Percentiles rank a stretch among this genome's conserved stretches.
phyloP scores from a whole-genome alignment of 2,797 vertebrate species.

The Dallia pectoralis region DNA sequence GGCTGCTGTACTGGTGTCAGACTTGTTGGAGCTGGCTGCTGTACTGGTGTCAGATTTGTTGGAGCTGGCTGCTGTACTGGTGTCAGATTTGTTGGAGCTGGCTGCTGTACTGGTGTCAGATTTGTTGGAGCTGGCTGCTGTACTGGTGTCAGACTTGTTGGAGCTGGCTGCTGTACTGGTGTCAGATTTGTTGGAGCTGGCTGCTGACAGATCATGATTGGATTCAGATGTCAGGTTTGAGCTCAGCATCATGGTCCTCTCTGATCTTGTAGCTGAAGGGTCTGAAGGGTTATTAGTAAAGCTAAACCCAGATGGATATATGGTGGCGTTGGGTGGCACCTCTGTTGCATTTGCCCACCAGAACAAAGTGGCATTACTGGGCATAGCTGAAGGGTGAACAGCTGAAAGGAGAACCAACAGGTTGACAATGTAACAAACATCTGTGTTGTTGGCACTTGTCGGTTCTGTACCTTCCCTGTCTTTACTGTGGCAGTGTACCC shows the following conservation, averaged over 20 bases:
- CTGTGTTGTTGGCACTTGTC: not conserved
- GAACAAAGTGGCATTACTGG: not conserved
- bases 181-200: slow-evolving; percentile 15
- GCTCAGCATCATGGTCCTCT: not conserved
- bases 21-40: slow-evolving; percentile 5
- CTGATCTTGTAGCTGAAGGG: not conserved
- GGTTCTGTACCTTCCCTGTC: too few relatives aligned
- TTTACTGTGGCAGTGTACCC: too few relatives aligned
- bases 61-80: slow-evolving; percentile 23
- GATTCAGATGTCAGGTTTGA: slow-evolving; percentile 11
- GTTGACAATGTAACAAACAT: not conserved
- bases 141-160: not conserved
- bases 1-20: too few relatives aligned
- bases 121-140: not conserved
- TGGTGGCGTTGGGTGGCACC: not conserved
- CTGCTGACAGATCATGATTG: slow-evolving; percentile 20
- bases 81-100: slow-evolving; percentile 1
- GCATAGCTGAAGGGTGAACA: not conserved
- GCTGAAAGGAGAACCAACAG: not conserved
- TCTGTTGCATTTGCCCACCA: not conserved
- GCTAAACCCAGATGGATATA: not conserved
- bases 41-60: too few relatives aligned
- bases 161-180: not conserved
- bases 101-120: slow-evolving; percentile 13
- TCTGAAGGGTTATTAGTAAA: not conserved